Evolutionary conservation across 2,888 invertebrate species (phyloP).

Genomic region (Aradus depressus): DNA sequence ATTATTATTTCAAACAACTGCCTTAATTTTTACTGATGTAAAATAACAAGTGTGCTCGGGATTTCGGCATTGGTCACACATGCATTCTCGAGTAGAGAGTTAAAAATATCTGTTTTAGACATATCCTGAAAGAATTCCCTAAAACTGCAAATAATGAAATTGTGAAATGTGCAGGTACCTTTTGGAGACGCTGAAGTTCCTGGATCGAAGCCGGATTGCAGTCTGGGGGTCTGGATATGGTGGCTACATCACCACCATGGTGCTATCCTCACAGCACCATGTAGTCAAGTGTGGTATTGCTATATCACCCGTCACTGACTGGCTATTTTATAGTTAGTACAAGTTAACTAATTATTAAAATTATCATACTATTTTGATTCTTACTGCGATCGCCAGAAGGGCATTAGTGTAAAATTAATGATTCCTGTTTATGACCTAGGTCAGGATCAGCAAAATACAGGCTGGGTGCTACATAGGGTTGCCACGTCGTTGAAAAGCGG

Average conservation of each 20-base stretch:
- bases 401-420: too few species aligned
- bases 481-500: too few species aligned
- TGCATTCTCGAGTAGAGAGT: too few species aligned
- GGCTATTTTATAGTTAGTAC: slow-evolving; percentile 84
- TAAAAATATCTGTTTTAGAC: neutral
- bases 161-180: slow-evolving; percentile 49
- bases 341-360: neutral
- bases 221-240: slow-evolving; percentile 98
- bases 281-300: slow-evolving; percentile 87
- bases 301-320: slow-evolving; percentile 90
- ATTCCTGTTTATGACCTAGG: too few species aligned
- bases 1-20: too few species aligned
- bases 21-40: too few species aligned
- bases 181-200: slow-evolving; percentile 55
- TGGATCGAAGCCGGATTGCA: slow-evolving; percentile 77
- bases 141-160: neutral
- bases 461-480: too few species aligned
- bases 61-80: too few species aligned
- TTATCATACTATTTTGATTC: too few species aligned
- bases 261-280: slow-evolving; percentile 68
- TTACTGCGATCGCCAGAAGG: too few species aligned
- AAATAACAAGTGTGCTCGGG: too few species aligned
- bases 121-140: neutral
- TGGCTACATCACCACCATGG: slow-evolving; percentile 87
- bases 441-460: too few species aligned